phyloP scores from a whole-genome alignment of 2,888 invertebrate species.

The Hydropsyche betteni region DNA sequence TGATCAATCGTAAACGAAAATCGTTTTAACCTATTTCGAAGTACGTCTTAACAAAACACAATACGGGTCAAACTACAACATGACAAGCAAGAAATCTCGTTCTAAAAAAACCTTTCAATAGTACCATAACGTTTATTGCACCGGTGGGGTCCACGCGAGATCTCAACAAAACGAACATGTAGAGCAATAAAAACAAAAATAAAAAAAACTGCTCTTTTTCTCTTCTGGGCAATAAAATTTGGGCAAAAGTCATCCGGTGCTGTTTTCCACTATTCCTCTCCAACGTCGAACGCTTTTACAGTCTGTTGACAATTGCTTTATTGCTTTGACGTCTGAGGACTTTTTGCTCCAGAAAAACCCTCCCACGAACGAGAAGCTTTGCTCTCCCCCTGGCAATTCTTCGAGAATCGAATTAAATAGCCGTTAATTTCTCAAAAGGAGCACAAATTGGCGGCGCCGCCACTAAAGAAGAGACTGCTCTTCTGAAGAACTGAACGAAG shows the following conservation, averaged over 20 bases:
- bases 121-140: slow-evolving; percentile 16
- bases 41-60: too few relatives aligned
- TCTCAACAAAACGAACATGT: too few relatives aligned
- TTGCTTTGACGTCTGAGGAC: slow-evolving; percentile 23
- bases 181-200: slow-evolving; percentile 33
- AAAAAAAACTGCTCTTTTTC: slow-evolving; percentile 1
- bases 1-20: too few relatives aligned
- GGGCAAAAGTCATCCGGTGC: slow-evolving; percentile 34
- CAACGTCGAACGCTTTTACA: slow-evolving; percentile 20
- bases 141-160: not conserved
- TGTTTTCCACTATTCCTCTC: not conserved
- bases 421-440: slow-evolving; percentile 30
- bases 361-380: too few relatives aligned
- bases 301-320: slow-evolving; percentile 41
- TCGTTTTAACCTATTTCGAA: too few relatives aligned
- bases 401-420: slow-evolving; percentile 16
- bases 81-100: too few relatives aligned
- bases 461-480: not conserved
- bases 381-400: not conserved
- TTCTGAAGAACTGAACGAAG: slow-evolving; percentile 10
- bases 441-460: slow-evolving; percentile 16
- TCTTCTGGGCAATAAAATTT: slow-evolving; percentile 26
- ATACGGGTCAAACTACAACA: too few relatives aligned
- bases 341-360: slow-evolving; percentile 1
- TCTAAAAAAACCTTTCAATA: too few relatives aligned